Evolutionary conservation across 2,888 invertebrate species (phyloP), one percentile per base, ranked within the genome.

Genomic region (Drosophila incognita): DNA sequence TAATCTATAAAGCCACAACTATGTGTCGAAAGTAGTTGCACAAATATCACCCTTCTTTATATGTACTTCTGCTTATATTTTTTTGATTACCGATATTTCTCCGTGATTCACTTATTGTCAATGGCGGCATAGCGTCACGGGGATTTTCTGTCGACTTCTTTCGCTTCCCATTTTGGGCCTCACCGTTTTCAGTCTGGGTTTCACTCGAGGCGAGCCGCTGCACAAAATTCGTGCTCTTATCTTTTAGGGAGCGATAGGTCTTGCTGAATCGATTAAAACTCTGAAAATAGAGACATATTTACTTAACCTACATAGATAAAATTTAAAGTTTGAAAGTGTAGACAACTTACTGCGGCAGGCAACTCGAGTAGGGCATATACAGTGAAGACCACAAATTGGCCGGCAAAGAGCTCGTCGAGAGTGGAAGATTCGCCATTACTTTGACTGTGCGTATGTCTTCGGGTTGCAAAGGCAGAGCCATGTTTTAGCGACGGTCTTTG

Each of bases 341-440:
- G 36, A 38, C 31, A 42, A 52, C 27, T 83, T 81, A 93, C 93
- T 57, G 93, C 90, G 64, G 92, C 90, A 53, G 93, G 93, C 36
- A 93, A 69, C 76, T 93, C 93, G 69, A 93, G 78, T 29, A 93
- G 85, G 18, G 93, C 93, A 72, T 92, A 93, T 2, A 93, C 93
- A 49, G 93, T 93, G 57, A 93, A 93, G 33, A 93, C 93, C 62
- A 93, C 91, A 89, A 93, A 93, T 72, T 93, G 93, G 7, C 93
- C 93, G 63, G 92, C 87, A 72, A 93, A 93, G 13, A 93, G 81
- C 58, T 92, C 91, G 52, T 92, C 92, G 33, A 93, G 92, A 58
- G 92, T 82, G 70, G 84, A 83, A n/a, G 59, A 58, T 31, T 87
- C 76, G 49, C 71, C 74, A 5, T 54, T 71, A 7, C 69, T 33